Evolutionary conservation across 2,888 invertebrate genomes (phyloP), one percentile per base, ranked within the genome.

Genomic region (Hedychridium roseum): DNA sequence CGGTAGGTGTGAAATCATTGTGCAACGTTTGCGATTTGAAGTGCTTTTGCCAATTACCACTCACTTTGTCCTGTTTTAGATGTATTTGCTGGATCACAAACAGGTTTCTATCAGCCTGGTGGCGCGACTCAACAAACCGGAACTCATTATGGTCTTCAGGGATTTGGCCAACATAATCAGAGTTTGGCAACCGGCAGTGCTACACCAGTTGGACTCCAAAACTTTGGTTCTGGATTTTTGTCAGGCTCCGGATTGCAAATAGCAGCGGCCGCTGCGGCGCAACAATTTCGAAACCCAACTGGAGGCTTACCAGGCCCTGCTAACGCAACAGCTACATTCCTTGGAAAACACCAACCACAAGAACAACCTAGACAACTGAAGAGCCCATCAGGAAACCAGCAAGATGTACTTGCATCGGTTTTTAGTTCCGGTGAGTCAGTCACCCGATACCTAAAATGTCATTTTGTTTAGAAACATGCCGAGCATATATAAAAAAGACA

Each of bases 201-300:
- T 40, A 76, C 80, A 9, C 78, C 77, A 6, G 78, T 78, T 40
- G 82, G 82, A 44, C 71, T 84, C 54, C 84, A 83, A 61, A 82
- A 80, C 51, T 80, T 72, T 55, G 66, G 81, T 51, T 85, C 85
- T 4, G 85, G 84, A 64, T 86, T 85, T 67, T 75, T 86, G 54
- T 84, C 85, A 14, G 68, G 73, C 59, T 83, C 85, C 0, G 85
- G 88, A 50, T 82, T 88, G 50, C 83, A 89, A 66, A 85, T 84
- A 76, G 88, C 78, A 64, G 84, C 76, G 63, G 84, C 79, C 15
- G 86, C 86, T 42, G 85, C 85, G 15, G 86, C 86, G 47, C 85
- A 84, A 53, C 87, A 87, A 74, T 87, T 83, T 76, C 84, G 86
- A 46, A 86, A 85, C 66, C 85, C 82, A 1, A 83, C 84, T 0